A percentile compares a stretch with the other conserved stretches of the same genome.
These are phyloP conservation scores for Phocoena phocoena DNA, from an alignment of 2,113 vertebrate genomes.

Conservation along the genomic window DNA sequence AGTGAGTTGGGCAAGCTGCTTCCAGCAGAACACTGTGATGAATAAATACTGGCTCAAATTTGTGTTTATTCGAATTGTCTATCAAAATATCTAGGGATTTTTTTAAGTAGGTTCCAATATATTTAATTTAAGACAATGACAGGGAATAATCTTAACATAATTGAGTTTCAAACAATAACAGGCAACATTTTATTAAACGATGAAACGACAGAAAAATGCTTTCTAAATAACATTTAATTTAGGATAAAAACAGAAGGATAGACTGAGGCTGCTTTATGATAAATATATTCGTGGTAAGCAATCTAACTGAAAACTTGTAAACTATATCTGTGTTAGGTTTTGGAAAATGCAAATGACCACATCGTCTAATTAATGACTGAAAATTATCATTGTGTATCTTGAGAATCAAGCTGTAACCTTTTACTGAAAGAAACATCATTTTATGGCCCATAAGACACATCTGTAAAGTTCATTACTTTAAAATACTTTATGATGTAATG, in stretches of 20 bases:
- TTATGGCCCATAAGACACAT: background rate
- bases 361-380: background rate
- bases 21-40: background rate
- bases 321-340: background rate
- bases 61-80: background rate
- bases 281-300: conserved; percentile 17
- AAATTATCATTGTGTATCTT: background rate
- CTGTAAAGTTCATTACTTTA: background rate
- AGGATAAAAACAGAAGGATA: conserved; percentile 47
- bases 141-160: background rate
- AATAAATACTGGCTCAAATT: background rate
- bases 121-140: background rate
- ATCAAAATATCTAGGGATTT: background rate
- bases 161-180: background rate
- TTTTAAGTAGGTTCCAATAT: background rate
- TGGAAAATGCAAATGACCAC: background rate
- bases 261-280: background rate
- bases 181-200: background rate
- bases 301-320: background rate
- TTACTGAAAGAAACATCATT: conserved; percentile 3
- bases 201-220: background rate
- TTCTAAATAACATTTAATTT: conserved; percentile 24
- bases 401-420: background rate
- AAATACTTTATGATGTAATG: background rate
- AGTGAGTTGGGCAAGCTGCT: background rate